Evolutionary conservation across 2,113 vertebrate genomes (phyloP).

Genomic region (Sterna hirundo): DNA sequence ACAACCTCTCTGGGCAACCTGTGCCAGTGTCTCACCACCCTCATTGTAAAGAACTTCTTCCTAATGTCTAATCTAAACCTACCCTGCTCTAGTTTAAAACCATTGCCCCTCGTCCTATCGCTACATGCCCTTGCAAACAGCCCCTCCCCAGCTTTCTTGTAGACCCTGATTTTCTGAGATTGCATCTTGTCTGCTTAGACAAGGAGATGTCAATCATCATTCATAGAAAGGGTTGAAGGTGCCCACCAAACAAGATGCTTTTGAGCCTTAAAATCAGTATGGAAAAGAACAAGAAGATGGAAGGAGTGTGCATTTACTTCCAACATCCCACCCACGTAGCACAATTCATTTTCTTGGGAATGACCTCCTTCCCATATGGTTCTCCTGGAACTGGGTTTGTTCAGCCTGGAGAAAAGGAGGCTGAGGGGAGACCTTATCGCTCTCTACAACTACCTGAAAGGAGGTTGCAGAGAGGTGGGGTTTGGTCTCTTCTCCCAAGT

Average conservation of each 20-base stretch:
- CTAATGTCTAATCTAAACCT: too few relatives aligned
- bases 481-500: background rate
- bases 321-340: background rate
- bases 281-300: background rate
- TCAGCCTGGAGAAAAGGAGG: background rate
- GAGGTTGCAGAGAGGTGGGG: background rate
- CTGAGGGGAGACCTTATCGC: background rate
- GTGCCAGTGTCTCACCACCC: too few relatives aligned
- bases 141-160: too few relatives aligned
- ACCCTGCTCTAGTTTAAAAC: too few relatives aligned
- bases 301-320: background rate
- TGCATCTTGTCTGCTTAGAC: background rate
- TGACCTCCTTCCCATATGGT: background rate
- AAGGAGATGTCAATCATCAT: background rate
- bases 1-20: too few relatives aligned
- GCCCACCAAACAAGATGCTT: background rate
- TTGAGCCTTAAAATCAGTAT: background rate
- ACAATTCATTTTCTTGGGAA: background rate
- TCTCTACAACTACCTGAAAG: background rate
- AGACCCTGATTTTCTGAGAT: background rate
- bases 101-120: too few relatives aligned
- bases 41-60: too few relatives aligned
- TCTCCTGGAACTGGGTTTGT: background rate
- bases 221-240: background rate
- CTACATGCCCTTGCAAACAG: too few relatives aligned